These are phyloP conservation scores for Nesoenas mayeri DNA, from an alignment of 2,113 vertebrate species.

Conservation along the genomic window DNA sequence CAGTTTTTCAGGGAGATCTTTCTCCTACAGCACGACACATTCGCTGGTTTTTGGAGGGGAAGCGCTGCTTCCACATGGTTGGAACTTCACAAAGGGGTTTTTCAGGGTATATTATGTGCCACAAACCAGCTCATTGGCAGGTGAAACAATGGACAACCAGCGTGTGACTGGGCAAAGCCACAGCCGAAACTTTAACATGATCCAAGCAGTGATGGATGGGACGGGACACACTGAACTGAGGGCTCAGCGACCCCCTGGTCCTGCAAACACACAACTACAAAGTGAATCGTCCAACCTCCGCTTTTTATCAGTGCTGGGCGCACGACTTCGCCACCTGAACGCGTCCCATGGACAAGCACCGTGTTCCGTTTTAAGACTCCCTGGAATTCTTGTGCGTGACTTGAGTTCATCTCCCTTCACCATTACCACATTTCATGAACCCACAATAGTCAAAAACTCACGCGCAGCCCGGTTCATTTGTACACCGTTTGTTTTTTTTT, in stretches of 20 bases:
- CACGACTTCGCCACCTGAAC: background rate
- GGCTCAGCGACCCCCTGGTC: background rate
- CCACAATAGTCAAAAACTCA: background rate
- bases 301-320: background rate
- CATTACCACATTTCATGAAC: background rate
- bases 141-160: background rate
- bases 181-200: background rate
- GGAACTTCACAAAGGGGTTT: background rate
- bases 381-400: background rate
- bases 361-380: background rate
- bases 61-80: background rate
- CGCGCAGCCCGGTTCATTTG: background rate
- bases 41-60: background rate
- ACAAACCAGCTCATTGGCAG: background rate
- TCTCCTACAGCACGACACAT: background rate
- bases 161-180: too few species aligned
- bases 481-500: background rate
- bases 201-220: background rate
- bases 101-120: accelerated
- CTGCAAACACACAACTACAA: background rate
- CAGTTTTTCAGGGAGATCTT: background rate
- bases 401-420: background rate
- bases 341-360: accelerated
- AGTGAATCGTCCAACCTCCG: background rate
- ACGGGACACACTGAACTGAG: background rate